Percentiles rank a stretch among this genome's conserved stretches.
These are phyloP conservation scores for Hypothenemus hampei DNA, from an alignment of 1,140 invertebrate species.

Conservation along the genomic window DNA sequence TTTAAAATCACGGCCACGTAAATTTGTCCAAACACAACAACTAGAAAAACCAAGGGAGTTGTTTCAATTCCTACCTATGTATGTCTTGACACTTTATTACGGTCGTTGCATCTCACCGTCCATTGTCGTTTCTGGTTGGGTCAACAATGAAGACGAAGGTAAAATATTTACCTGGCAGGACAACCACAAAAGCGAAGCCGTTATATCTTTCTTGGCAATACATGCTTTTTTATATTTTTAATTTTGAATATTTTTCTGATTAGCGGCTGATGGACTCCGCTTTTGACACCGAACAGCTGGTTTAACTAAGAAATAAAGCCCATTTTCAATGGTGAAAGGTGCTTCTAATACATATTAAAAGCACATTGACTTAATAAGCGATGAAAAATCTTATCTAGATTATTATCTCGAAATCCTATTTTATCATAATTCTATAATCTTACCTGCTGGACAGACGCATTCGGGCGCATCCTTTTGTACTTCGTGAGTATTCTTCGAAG, in stretches of 20 bases:
- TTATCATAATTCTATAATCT: slow-evolving; percentile 2
- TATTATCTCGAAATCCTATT: no score
- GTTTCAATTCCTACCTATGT: slow-evolving; percentile 1
- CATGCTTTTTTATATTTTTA: no score
- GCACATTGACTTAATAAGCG: not conserved
- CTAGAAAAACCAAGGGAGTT: not conserved
- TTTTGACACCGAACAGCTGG: no score
- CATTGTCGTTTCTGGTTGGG: slow-evolving; percentile 9
- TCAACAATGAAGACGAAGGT: slow-evolving; percentile 15
- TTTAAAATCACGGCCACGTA: slow-evolving; percentile 3
- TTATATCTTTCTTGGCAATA: slow-evolving; percentile 14
- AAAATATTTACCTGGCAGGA: slow-evolving; percentile 15
- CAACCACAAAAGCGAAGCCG: slow-evolving; percentile 3
- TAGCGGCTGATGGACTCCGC: no score
- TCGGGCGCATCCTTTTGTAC: slow-evolving; percentile 39
- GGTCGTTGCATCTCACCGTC: slow-evolving; percentile 1
- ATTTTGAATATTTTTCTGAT: no score
- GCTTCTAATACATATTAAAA: not conserved
- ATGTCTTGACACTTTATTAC: slow-evolving; percentile 8
- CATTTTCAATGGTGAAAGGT: not conserved
- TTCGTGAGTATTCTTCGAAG: not conserved
- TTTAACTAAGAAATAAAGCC: not conserved
- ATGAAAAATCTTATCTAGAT: not conserved
- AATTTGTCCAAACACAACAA: slow-evolving; percentile 1
- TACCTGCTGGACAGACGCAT: slow-evolving; percentile 46